Base-by-base conservation (phyloP, 37 sponge, comb jelly and placozoan genomes). In the Aplysina aerophoba region DNA sequence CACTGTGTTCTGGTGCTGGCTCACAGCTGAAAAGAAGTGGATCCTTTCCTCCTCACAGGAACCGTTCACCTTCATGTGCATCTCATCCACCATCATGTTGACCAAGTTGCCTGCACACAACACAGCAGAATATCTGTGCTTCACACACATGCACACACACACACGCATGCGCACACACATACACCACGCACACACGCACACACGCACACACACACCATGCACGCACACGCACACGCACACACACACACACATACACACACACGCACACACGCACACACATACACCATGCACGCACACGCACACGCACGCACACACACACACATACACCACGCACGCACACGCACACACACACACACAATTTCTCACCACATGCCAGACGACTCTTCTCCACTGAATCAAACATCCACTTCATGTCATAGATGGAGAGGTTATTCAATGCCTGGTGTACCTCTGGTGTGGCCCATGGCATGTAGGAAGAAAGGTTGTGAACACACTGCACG, bases 311-410 rank as follows among this genome's bases (percentile, higher is more conserved):
- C 57, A 41, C 55, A 80, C 58, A 81, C 60, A 58, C 60, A 27
- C 60, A 55, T 61, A 57, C 35, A 81, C 82, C 38, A 15, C 41
- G 44, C 36, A 30, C 83, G 31, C 40, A 59, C 11, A 35, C 41
- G 13, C 60, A 71, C 35, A 71, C 59, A 17, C 33, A 41, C 30
- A 64, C 50, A n/a, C 0, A n/a, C n/a, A n/a, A n/a, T n/a, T 27
- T 38, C 41, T 58, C 27, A 50, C 62, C 80, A 79, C 80, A 79
- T 17, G 22, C 79, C 30, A 89, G 75, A 35, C 74, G 71, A 38
- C 73, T 81, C 77, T 89, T 89, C 16, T 58, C 73, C 36, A 0
- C 31, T 17, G 84, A 79, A 72, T 91, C 87, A 80, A 86, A 91
- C 84, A 83, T 71, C 50, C 83, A 65, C 14, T 40, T 71, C 31